Conservation (phyloP, 1,140 invertebrate genomes). For the Diabrotica virgifera region DNA sequence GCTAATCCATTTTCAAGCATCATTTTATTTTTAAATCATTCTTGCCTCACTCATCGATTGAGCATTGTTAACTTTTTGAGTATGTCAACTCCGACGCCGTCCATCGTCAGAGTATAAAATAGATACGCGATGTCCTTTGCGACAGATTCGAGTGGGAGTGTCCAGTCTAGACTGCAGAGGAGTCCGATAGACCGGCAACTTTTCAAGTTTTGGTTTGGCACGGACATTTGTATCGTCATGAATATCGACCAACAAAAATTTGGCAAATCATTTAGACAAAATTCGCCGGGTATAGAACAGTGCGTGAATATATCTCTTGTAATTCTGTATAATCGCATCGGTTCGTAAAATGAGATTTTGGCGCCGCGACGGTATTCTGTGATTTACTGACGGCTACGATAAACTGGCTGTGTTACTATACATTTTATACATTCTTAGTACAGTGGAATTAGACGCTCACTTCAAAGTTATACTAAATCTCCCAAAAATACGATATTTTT, state of each 20-base stretch:
- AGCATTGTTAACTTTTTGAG: no score
- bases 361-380: not conserved
- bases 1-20: no score
- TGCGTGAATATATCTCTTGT: not conserved
- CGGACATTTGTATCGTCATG: not conserved
- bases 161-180: conserved; percentile 1
- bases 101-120: no score
- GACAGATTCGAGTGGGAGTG: conserved; percentile 1
- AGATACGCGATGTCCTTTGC: not conserved
- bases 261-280: not conserved
- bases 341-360: not conserved
- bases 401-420: no score
- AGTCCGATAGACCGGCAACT: not conserved
- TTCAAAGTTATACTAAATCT: no score
- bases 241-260: not conserved
- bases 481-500: no score
- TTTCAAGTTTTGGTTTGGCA: not conserved
- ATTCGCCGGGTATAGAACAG: not conserved
- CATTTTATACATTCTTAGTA: no score
- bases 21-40: no score
- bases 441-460: no score
- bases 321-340: not conserved
- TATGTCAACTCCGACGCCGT: no score
- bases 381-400: not conserved
- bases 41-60: no score